Base-by-base conservation (phyloP, 2,888 invertebrate genomes). In the Melinopterus prodromus region DNA sequence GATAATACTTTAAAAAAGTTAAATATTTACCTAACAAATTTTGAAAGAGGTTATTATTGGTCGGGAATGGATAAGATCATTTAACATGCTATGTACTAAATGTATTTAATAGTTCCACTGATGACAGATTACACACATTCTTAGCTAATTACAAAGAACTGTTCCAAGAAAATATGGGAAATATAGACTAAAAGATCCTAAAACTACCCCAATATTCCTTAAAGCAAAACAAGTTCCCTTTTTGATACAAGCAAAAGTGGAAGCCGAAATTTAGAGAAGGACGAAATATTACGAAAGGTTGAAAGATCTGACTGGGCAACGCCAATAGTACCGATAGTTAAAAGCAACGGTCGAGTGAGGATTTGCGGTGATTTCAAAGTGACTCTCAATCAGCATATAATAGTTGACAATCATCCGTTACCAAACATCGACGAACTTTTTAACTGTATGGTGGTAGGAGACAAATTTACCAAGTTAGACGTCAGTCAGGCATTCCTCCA, bases 401-500 rank as follows among this genome's bases (percentile, higher is more conserved):
- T 16, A 2, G 15, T 71, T 7, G 71, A 71, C 26, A 71, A 71
- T n/a, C 71, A 71, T n/a, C 71, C 71, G 9, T 26, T 71, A 9
- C 71, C 71, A 71, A 71, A 15, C 15, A 71, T 71, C 26, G 71
- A 71, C 15, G 71, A 71, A 71, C 71, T 71, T 26, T 26, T 26
- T 26, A 26, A 26, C 26, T 16, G 84, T 86, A 7, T 85, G 85
- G 79, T 53, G 84, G 53, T 85, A 84, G 81, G 81, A 76, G 16
- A 86, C 85, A 16, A 16, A 77, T 81, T 80, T 78, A 76, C 81
- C 38, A 82, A 82, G 77, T 38, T 82, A 15, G 86, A 87, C 81
- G 82, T 87, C 6, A 80, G 80, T 1, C 83, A 83, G 69, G 87
- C 88, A 0, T 88, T 87, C 76, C 82, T 86, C 77, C 87, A 88